Conservation (phyloP, 1,140 invertebrate genomes). For the Euglossa dilemma region DNA sequence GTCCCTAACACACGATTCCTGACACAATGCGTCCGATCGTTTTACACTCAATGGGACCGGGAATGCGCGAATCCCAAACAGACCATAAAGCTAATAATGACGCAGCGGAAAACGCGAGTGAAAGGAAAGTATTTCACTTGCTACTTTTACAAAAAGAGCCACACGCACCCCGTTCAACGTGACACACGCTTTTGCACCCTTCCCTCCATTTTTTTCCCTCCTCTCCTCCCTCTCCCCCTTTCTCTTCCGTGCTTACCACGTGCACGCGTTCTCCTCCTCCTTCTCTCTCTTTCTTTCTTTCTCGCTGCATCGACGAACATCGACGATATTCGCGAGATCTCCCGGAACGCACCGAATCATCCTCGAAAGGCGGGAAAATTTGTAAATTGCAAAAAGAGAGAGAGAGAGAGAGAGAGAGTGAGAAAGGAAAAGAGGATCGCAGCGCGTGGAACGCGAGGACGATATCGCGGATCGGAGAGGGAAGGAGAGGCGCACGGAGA, state of each 20-base stretch:
- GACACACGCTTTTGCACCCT: background rate
- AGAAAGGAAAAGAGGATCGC: no score
- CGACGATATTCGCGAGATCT: background rate
- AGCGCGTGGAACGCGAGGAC: background rate
- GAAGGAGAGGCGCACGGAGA: background rate
- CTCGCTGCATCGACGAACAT: background rate
- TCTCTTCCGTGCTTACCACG: background rate
- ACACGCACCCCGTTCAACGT: constrained; percentile 7
- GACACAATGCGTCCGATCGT: constrained; percentile 59
- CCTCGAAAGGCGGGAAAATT: background rate
- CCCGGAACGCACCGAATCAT: background rate
- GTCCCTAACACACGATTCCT: constrained; percentile 50
- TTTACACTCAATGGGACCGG: constrained; percentile 48
- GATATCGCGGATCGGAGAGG: constrained; percentile 28
- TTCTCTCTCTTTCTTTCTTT: background rate
- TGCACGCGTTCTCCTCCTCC: background rate
- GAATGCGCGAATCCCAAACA: constrained; percentile 53
- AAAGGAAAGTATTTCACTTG: constrained; percentile 23
- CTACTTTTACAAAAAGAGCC: constrained; percentile 17
- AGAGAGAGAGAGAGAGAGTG: no score
- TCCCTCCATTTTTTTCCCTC: background rate
- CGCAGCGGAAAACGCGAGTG: constrained; percentile 25
- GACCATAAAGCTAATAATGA: constrained; percentile 51
- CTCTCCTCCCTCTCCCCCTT: background rate
- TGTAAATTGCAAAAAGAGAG: no score